A percentile compares a stretch with the other conserved stretches of the same genome.
phyloP scores from a whole-genome alignment of 2,113 vertebrate genomes.

The Ptilonorhynchus violaceus region DNA sequence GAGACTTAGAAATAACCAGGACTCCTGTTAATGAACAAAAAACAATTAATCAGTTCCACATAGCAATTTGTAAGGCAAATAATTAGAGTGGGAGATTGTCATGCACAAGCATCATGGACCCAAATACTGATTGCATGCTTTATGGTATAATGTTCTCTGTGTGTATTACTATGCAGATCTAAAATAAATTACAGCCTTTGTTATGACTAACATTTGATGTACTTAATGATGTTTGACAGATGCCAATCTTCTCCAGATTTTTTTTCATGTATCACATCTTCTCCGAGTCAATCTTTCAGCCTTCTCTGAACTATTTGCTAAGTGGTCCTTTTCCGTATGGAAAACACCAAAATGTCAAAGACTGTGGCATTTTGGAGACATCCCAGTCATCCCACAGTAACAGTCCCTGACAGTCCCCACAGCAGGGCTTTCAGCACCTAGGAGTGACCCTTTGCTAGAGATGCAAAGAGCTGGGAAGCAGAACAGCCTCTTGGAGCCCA shows the following conservation, averaged over 20 bases:
- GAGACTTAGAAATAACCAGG: background rate
- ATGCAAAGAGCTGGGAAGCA: background rate
- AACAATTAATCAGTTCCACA: background rate
- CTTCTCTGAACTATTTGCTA: background rate
- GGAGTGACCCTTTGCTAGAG: too few species aligned
- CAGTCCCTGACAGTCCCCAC: background rate
- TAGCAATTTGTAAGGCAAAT: background rate
- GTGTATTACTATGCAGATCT: background rate
- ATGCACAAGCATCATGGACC: background rate
- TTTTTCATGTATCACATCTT: background rate
- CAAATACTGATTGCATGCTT: background rate
- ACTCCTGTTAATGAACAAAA: background rate
- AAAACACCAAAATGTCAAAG: background rate
- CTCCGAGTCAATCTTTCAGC: background rate
- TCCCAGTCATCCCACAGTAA: background rate
- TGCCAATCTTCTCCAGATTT: background rate
- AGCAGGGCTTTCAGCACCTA: background rate
- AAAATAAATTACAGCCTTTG: background rate
- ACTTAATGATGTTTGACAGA: background rate
- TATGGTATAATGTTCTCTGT: background rate
- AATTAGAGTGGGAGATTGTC: background rate
- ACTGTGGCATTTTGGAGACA: background rate
- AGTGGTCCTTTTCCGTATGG: background rate
- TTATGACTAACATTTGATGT: background rate
- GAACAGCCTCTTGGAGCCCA: background rate